Percentiles rank a stretch among this genome's conserved stretches.
Conservation (phyloP, 2,797 vertebrate species). For the Diplodus puntazzo region DNA sequence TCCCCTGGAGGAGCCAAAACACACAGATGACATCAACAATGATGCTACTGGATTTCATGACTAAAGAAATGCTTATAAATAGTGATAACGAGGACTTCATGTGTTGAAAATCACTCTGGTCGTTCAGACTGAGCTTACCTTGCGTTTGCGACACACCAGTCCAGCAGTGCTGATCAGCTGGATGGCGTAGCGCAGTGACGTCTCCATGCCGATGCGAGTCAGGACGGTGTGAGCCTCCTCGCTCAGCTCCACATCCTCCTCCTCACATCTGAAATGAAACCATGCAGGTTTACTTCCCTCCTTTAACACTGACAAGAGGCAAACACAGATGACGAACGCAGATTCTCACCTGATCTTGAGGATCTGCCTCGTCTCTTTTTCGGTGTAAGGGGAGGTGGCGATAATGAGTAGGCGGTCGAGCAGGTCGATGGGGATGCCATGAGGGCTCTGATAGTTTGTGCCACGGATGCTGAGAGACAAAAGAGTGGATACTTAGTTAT, state of each 20-base stretch:
- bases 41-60: not conserved
- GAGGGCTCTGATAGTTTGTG: conserved; percentile 95
- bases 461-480: conserved; percentile 89
- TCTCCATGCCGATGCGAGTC: conserved; percentile 95
- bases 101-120: not conserved
- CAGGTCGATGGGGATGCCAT: conserved; percentile 94
- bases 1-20: conserved; percentile 83
- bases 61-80: not conserved
- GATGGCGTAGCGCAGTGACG: conserved; percentile 94
- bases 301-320: rapidly evolving
- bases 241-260: conserved; percentile 95
- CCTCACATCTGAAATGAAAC: conserved; percentile 89
- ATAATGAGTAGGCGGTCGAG: conserved; percentile 95
- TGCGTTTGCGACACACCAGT: conserved; percentile 94
- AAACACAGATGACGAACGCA: rapidly evolving
- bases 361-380: conserved; percentile 96
- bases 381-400: conserved; percentile 92
- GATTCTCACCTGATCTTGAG: conserved; percentile 91
- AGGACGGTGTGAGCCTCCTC: conserved; percentile 95
- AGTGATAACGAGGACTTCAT: not conserved
- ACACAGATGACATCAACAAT: conserved; percentile 7
- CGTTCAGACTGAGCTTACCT: conserved; percentile 77
- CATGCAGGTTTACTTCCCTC: not conserved
- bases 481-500: not conserved
- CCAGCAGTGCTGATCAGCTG: conserved; percentile 96